Evolutionary conservation across 2,113 vertebrate genomes (phyloP), one percentile per base, ranked within the genome.

Genomic region (Pelecanus crispus): DNA sequence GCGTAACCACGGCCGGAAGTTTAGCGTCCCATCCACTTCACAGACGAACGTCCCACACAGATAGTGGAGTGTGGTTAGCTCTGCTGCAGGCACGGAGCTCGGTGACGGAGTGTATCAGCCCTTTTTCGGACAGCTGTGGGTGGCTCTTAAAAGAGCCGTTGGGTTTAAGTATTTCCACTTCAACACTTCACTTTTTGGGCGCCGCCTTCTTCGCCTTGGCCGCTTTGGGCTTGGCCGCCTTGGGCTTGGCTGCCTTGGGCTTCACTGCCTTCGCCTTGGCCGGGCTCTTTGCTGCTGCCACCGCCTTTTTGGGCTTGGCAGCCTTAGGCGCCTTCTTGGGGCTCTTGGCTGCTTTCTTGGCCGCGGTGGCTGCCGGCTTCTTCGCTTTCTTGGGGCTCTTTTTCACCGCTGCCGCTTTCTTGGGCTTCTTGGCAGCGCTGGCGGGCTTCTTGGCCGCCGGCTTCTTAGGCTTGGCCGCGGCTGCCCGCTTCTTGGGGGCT

Each of bases 91-190:
- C 73, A 88, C 59, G 16, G 81, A 92, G 49, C 71, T 62, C 78
- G 7, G 17, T 14, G 21, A 53, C 3, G 19, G 82, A 95, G 95
- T 81, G 94, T 38, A 49, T 56, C 97, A 87, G 34, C 94, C 86
- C 95, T 92, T 95, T 94, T n/a, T 3, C 6, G 63, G 79, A 94
- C 19, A 34, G 24, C 2, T 82, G 52, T 97, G 58, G 61, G 96
- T 97, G 97, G 98, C 98, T 98, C 98, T 98, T 97, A 98, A 98
- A 98, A 98, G 98, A 98, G 98, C 98, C 97, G 96, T 98, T 98
- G 92, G 97, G 86, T 96, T 88, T 70, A 34, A 91, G 70, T 82
- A 98, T 52, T 91, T 98, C 87, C 90, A 93, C 88, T 90, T 93
- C 38, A 94, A 45, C 61, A 71, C 85, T 75, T 97, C 94, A 97